phyloP scores from a whole-genome alignment of 1,140 invertebrate species.

The Drosophila ananassae region DNA sequence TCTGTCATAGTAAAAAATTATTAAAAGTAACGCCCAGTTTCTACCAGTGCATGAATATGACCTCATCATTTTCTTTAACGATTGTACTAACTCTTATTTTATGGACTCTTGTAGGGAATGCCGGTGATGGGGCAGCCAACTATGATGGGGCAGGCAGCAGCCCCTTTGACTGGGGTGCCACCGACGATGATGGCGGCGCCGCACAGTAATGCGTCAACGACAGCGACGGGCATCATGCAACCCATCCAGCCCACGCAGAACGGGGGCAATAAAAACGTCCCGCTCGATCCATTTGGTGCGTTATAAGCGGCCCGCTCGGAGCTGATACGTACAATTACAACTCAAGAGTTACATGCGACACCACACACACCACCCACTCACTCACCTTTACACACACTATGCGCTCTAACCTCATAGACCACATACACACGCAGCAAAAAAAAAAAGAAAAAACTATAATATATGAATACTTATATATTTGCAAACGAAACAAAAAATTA shows the following conservation, averaged over 20 bases:
- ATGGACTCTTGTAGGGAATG: slow-evolving; percentile 76
- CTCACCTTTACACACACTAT: slow-evolving; percentile 43
- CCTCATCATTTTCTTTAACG: neutral
- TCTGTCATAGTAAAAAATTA: slow-evolving; percentile 51
- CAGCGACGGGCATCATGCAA: slow-evolving; percentile 71
- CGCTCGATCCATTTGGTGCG: slow-evolving; percentile 83
- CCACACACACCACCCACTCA: slow-evolving; percentile 22
- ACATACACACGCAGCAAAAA: slow-evolving; percentile 40
- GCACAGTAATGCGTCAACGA: slow-evolving; percentile 70
- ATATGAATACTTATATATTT: slow-evolving; percentile 61
- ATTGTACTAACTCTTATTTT: slow-evolving; percentile 23
- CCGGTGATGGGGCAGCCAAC: slow-evolving; percentile 78
- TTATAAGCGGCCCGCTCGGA: slow-evolving; percentile 72
- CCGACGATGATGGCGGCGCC: slow-evolving; percentile 83
- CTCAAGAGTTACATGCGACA: slow-evolving; percentile 16
- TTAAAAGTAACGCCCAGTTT: slow-evolving; percentile 34
- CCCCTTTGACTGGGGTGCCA: slow-evolving; percentile 83
- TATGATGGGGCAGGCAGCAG: slow-evolving; percentile 69
- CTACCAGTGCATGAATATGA: slow-evolving; percentile 55
- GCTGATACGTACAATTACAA: slow-evolving; percentile 14
- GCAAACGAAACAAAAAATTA: slow-evolving; percentile 38
- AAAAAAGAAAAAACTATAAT: slow-evolving; percentile 18
- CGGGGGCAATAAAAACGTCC: slow-evolving; percentile 76
- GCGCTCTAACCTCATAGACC: slow-evolving; percentile 71
- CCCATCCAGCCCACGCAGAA: slow-evolving; percentile 74